phyloP scores from a whole-genome alignment of 2,888 invertebrate genomes.

The Drosophila subquinaria region DNA sequence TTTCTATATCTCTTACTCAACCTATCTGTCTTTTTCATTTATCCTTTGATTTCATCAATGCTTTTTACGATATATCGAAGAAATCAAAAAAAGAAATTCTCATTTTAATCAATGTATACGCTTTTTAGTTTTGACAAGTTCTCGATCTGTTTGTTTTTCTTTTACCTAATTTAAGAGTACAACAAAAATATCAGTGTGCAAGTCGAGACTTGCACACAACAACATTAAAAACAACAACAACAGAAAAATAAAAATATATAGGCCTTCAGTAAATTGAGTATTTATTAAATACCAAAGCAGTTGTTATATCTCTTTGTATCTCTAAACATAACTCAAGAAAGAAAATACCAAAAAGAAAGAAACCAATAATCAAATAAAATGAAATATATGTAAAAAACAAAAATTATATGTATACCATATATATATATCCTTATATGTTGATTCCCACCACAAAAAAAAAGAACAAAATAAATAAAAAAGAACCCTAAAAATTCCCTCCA shows the following conservation, averaged over 20 bases:
- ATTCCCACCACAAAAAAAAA: constrained; percentile 79
- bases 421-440: constrained; percentile 84
- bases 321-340: constrained; percentile 48
- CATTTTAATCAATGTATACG: constrained; percentile 34
- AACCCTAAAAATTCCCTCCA: constrained; percentile 55
- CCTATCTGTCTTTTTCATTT: constrained; percentile 40
- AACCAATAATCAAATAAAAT: constrained; percentile 46
- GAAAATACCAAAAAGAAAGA: constrained; percentile 40
- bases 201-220: constrained; percentile 43
- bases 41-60: constrained; percentile 62
- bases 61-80: constrained; percentile 61
- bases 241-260: constrained; percentile 25
- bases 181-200: constrained; percentile 37
- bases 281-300: constrained; percentile 45
- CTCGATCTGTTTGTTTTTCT: constrained; percentile 18
- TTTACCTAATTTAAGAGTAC: constrained; percentile 22
- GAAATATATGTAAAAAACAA: constrained; percentile 57
- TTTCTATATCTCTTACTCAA: constrained; percentile 36
- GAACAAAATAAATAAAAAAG: constrained; percentile 36
- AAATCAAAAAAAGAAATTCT: constrained; percentile 25
- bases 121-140: constrained; percentile 31
- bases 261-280: constrained; percentile 83
- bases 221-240: constrained; percentile 39
- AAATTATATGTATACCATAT: constrained; percentile 19
- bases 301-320: constrained; percentile 45